These are phyloP conservation scores for Lordiphosa fenestrarum DNA, from an alignment of 2,888 invertebrate species.

Conservation along the genomic window DNA sequence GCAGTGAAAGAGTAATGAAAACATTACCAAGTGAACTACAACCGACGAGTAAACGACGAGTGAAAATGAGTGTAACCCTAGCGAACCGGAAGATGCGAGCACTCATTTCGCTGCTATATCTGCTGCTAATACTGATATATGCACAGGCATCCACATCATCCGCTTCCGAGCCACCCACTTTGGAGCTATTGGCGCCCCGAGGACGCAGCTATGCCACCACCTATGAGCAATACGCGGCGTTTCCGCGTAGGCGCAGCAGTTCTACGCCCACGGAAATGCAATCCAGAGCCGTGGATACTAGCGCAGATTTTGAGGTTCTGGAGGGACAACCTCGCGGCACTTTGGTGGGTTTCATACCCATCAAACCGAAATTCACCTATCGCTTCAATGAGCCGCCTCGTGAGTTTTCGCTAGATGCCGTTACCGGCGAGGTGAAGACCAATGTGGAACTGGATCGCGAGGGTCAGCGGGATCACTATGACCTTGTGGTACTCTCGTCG, in stretches of 20 bases:
- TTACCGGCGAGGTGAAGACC: constrained; percentile 91
- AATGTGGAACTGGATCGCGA: constrained; percentile 92
- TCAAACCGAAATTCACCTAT: constrained; percentile 93
- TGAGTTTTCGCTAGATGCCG: constrained; percentile 91
- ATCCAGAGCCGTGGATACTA: constrained; percentile 92
- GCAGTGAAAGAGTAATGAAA: constrained; percentile 31
- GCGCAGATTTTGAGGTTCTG: constrained; percentile 91
- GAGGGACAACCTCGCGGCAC: constrained; percentile 93
- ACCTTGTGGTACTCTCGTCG: constrained; percentile 94
- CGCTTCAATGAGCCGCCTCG: constrained; percentile 94
- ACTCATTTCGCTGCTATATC: constrained; percentile 9
- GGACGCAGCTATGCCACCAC: constrained; percentile 65
- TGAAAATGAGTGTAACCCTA: constrained; percentile 20
- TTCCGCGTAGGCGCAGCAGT: constrained; percentile 78
- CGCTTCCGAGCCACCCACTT: constrained; percentile 12
- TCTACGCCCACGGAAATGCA: constrained; percentile 85
- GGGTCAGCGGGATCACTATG: constrained; percentile 89
- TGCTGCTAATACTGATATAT: constrained; percentile 35
- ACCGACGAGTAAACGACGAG: constrained; percentile 20
- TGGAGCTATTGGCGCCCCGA: constrained; percentile 50
- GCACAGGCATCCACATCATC: constrained; percentile 3
- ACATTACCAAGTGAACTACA: constrained; percentile 43
- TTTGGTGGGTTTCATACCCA: constrained; percentile 92
- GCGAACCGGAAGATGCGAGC: constrained; percentile 45
- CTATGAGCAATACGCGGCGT: constrained; percentile 76